phyloP scores from a whole-genome alignment of 2,797 vertebrate genomes.

The Florisuga fusca region DNA sequence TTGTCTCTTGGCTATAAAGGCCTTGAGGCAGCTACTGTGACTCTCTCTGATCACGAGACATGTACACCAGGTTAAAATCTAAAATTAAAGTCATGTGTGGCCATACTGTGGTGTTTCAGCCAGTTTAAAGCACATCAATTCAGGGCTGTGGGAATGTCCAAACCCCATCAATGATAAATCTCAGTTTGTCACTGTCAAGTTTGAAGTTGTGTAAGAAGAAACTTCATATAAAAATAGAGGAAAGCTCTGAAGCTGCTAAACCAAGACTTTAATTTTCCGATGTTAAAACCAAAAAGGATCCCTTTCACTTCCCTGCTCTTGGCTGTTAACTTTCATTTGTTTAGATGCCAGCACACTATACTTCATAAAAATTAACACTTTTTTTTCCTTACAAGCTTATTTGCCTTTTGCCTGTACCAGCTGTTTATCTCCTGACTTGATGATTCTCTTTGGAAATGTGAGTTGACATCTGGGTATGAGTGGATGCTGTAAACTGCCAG shows the following conservation, averaged over 20 bases:
- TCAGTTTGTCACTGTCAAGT: accelerated
- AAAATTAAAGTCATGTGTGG: not conserved
- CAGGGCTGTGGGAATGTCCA: not conserved
- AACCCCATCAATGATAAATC: not conserved
- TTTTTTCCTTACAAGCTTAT: slow-evolving; percentile 64
- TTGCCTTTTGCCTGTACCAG: slow-evolving; percentile 60
- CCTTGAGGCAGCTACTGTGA: not conserved
- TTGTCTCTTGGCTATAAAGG: not conserved
- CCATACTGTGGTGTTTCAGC: not conserved
- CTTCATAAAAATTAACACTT: slow-evolving; percentile 67
- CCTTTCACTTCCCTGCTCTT: not conserved
- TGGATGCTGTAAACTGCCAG: slow-evolving; percentile 67
- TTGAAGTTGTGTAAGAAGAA: not conserved
- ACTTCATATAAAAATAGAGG: not conserved
- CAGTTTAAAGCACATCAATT: not conserved
- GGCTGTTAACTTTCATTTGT: slow-evolving; percentile 50
- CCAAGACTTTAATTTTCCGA: not conserved
- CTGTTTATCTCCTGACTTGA: slow-evolving; percentile 70
- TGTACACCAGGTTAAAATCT: not conserved
- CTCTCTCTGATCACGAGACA: accelerated
- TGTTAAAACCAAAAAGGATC: not conserved
- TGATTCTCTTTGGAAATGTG: slow-evolving; percentile 66
- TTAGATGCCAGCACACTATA: slow-evolving; percentile 34
- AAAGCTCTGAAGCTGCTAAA: not conserved
- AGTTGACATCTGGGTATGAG: slow-evolving; percentile 64